Evolutionary conservation across 1,140 invertebrate species (phyloP).

Genomic region (Bacillus rossius): DNA sequence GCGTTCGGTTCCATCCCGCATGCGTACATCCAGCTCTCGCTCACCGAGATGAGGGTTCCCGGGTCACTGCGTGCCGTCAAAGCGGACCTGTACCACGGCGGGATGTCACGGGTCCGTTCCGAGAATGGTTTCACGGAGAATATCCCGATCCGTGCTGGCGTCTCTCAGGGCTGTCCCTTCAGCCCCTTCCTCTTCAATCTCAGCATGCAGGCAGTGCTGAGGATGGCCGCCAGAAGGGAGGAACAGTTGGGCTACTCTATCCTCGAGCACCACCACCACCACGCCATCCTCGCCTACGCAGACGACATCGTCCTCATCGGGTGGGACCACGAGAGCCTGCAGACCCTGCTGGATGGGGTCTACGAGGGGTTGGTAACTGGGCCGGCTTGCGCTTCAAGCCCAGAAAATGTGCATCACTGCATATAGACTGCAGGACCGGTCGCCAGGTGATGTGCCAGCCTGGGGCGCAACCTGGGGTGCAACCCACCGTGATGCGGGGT

Average conservation of each 20-base stretch:
- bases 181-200: conserved; percentile 31
- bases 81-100: not conserved
- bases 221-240: not conserved
- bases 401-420: too few relatives aligned
- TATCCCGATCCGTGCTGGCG: conserved; percentile 20
- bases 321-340: too few relatives aligned
- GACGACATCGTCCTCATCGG: too few relatives aligned
- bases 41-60: not conserved
- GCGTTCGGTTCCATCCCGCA: not conserved
- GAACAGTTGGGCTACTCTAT: too few relatives aligned
- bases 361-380: too few relatives aligned
- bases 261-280: too few relatives aligned
- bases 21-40: not conserved
- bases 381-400: too few relatives aligned
- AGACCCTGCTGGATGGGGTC: too few relatives aligned
- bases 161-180: conserved; percentile 8
- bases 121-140: not conserved
- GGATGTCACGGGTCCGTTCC: not conserved
- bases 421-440: too few relatives aligned
- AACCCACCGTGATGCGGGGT: not conserved
- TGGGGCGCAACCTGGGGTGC: not conserved
- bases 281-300: too few relatives aligned
- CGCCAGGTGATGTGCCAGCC: too few relatives aligned
- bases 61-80: not conserved
- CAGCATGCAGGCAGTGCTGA: conserved; percentile 24